Evolutionary conservation across 1,140 invertebrate species (phyloP), one percentile per base, ranked within the genome.

Genomic region (Procambarus virginalis): DNA sequence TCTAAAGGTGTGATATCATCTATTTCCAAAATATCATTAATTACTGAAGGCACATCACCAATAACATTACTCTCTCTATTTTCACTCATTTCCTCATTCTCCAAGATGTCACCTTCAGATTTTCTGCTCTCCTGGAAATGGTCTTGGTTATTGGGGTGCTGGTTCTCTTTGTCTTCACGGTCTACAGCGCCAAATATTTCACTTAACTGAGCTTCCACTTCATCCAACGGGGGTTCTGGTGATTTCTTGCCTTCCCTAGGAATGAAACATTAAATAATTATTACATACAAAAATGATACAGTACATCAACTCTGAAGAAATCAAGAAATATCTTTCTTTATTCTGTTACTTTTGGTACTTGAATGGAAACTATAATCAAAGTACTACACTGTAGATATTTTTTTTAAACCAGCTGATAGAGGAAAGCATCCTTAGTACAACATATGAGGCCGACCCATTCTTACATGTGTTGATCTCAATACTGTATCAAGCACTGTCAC

Each of bases 91-190:
- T 83, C 81, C 64, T 46, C n/a, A 9, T 83, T 64, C 17, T 68
- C 60, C 17, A 68, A 14, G 17, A 48, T 17, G 46, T 70, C 22
- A 3, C 68, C 58, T 46, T 6, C 64, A 68, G n/a, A 46, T n/a
- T 83, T 68, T 70, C 46, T 22, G 22, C 68, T 75, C 5, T 73
- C 68, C 10, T n/a, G 68, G 10, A 49, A 49, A 20, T 55, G 34
- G 34, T 68, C 77, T 51, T 87, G 85, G 34, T 81, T 60, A n/a
- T 81, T 88, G 6, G 86, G 86, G 4, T 49, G 55, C 46, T 51
- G 79, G 22, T 88, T 88, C 68, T 88, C 78, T 55, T 88, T 88
- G 79, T 88, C 86, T 45, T 86, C 84, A 12, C 84, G 75, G 58
- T 88, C 86, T 5, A 81, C 46, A 10, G 73, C 86, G 22, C 78